Evolutionary conservation across 2,797 vertebrate genomes (phyloP).

Genomic region (Pogoniulus pusillus): DNA sequence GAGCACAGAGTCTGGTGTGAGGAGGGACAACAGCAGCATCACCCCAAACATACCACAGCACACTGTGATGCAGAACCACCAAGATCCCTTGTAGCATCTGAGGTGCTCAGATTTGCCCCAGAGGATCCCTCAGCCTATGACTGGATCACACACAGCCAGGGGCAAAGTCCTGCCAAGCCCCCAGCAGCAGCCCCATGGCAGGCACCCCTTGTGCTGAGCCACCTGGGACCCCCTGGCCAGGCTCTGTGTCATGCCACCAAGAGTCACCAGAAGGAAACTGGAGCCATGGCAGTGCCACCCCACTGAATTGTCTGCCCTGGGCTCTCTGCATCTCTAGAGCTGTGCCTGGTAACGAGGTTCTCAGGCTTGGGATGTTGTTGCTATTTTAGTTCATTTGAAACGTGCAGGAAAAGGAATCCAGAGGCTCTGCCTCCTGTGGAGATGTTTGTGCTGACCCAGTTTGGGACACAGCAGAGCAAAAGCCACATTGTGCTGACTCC

Average conservation of each 20-base stretch:
- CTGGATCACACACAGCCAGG: fast-evolving
- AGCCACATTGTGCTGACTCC: neutral
- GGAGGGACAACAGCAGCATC: neutral
- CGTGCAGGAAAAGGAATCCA: conserved; percentile 19
- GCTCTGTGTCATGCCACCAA: neutral
- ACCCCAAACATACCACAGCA: fast-evolving
- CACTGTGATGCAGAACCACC: fast-evolving
- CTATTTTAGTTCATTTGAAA: conserved; percentile 33
- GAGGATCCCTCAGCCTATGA: fast-evolving
- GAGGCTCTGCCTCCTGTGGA: conserved; percentile 30
- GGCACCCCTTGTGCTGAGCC: fast-evolving
- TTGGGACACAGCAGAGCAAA: conserved; percentile 2
- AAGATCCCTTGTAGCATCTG: neutral
- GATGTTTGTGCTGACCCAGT: conserved; percentile 51
- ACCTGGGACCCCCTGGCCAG: neutral
- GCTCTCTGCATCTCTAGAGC: neutral
- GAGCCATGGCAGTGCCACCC: neutral
- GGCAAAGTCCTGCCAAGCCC: neutral
- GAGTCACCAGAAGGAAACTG: neutral
- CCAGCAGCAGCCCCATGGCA: neutral
- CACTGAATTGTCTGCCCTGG: neutral
- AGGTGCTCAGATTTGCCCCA: neutral
- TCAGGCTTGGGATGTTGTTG: conserved; percentile 48
- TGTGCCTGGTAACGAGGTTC: neutral
- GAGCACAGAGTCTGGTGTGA: neutral